These are phyloP conservation scores for Apteryx owenii DNA, from an alignment of 2,113 vertebrate genomes.

Conservation along the genomic window DNA sequence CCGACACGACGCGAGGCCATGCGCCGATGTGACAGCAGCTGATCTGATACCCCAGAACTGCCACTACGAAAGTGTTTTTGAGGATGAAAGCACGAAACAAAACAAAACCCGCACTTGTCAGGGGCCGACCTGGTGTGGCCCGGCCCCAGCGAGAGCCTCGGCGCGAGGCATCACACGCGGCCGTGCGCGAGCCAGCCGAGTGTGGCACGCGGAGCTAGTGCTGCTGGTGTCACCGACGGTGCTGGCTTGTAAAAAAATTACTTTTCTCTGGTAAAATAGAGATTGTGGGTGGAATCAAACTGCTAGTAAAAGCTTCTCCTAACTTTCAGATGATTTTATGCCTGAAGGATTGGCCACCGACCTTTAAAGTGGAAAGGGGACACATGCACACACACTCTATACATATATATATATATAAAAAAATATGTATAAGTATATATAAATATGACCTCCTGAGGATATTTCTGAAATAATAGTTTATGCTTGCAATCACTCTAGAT, in stretches of 20 bases:
- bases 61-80: background rate
- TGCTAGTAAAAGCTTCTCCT: constrained; percentile 22
- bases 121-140: constrained; percentile 53
- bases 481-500: background rate
- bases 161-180: background rate
- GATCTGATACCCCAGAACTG: constrained; percentile 16
- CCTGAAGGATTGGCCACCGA: constrained; percentile 16
- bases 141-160: background rate
- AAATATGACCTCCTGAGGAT: background rate
- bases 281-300: constrained; percentile 41
- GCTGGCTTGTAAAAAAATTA: constrained; percentile 23
- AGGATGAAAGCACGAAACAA: constrained; percentile 34
- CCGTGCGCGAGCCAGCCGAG: background rate
- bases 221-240: constrained; percentile 44
- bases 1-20: background rate
- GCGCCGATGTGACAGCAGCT: background rate
- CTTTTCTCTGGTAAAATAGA: background rate
- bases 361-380: background rate
- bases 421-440: no score
- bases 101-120: constrained; percentile 58
- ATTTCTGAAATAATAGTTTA: background rate
- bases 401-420: no score
- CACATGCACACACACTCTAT: background rate
- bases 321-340: background rate
- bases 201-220: constrained; percentile 47